These are phyloP conservation scores for Lordiphosa collinella DNA, from an alignment of 1,140 invertebrate species.

Conservation along the genomic window DNA sequence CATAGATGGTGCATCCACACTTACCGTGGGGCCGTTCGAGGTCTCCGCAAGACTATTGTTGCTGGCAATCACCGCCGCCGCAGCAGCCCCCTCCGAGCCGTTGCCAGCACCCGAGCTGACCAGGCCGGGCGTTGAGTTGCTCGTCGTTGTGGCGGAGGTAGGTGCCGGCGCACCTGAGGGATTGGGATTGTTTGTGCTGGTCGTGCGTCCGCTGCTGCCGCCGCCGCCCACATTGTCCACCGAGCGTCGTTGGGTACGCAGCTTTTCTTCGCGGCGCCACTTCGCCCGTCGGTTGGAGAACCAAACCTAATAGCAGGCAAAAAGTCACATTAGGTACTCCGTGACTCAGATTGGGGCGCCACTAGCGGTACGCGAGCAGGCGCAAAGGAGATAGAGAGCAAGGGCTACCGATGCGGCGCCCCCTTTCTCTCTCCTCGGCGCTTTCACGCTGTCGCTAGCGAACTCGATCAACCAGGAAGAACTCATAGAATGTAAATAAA, in stretches of 20 bases:
- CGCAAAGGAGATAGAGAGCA: too few relatives aligned
- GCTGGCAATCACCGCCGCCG: conserved; percentile 19
- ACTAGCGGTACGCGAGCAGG: neutral
- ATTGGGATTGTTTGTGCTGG: conserved; percentile 57
- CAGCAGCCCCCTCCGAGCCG: conserved; percentile 14
- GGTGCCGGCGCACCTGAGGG: conserved; percentile 16
- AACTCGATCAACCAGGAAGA: too few relatives aligned
- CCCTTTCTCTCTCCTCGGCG: too few relatives aligned
- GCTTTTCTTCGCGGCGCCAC: conserved; percentile 98
- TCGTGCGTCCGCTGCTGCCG: conserved; percentile 12
- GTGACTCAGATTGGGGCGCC: neutral
- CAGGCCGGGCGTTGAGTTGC: conserved; percentile 37
- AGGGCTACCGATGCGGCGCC: too few relatives aligned
- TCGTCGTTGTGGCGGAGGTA: conserved; percentile 26
- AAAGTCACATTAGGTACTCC: neutral
- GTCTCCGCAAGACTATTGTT: conserved; percentile 43
- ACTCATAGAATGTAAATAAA: too few relatives aligned
- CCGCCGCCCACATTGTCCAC: conserved; percentile 79
- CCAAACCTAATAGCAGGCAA: conserved; percentile 89
- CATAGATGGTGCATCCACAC: neutral
- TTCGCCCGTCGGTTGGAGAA: conserved; percentile 99
- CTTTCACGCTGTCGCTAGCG: too few relatives aligned
- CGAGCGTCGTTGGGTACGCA: conserved; percentile 91
- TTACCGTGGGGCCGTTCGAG: conserved; percentile 54
- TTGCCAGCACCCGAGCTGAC: conserved; percentile 30